phyloP scores from a whole-genome alignment of 2,797 vertebrate species.

The Halcyon chelicuti region DNA sequence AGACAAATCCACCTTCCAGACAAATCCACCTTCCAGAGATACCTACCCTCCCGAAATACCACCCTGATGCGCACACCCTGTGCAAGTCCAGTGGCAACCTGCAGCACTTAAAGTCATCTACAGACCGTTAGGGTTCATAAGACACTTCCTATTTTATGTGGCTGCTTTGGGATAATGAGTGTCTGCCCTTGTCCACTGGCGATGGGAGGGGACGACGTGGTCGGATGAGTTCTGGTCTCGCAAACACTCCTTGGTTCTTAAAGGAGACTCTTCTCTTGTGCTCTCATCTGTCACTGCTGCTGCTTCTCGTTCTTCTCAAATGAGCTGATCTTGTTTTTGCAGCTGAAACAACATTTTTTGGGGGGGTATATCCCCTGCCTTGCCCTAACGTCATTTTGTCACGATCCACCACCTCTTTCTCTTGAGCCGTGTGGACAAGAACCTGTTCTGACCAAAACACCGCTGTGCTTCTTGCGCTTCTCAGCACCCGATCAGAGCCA shows the following conservation, averaged over 20 bases:
- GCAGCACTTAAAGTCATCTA: not conserved
- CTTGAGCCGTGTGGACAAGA: not conserved
- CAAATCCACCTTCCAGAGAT: too few relatives aligned
- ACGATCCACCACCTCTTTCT: not conserved
- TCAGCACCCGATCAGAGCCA: not conserved
- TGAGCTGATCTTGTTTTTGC: not conserved
- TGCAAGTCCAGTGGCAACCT: not conserved
- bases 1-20: too few relatives aligned
- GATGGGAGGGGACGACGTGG: rapidly evolving
- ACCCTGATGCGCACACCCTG: not conserved
- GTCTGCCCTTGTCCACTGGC: not conserved
- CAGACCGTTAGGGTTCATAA: not conserved
- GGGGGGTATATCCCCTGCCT: not conserved
- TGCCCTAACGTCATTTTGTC: not conserved
- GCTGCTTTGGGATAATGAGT: not conserved
- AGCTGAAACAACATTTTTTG: not conserved
- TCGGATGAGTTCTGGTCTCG: not conserved
- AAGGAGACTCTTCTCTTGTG: not conserved
- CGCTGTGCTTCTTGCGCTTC: not conserved
- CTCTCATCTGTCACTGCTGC: not conserved
- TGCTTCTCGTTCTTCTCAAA: not conserved
- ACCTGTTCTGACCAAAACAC: not conserved
- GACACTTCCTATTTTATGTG: not conserved
- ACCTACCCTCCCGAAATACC: not conserved
- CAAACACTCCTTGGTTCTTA: not conserved